A percentile compares a stretch with the other conserved stretches of the same genome.
These are phyloP conservation scores for Mesoligia furuncula DNA, from an alignment of 2,888 invertebrate genomes.

Conservation along the genomic window DNA sequence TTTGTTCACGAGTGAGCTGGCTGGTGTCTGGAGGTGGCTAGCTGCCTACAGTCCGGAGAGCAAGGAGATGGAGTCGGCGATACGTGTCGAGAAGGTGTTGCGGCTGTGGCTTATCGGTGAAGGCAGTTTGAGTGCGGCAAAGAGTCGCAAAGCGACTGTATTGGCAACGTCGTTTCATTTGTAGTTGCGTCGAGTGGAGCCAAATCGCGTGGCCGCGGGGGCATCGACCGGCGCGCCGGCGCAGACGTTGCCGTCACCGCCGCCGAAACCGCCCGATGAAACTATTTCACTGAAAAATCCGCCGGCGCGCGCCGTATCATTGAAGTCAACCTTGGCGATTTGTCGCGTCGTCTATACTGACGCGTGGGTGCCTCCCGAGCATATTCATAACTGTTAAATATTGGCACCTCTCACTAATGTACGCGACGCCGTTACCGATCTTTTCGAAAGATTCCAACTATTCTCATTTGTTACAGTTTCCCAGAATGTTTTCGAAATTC, in stretches of 20 bases:
- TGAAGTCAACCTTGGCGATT: slow-evolving; percentile 88
- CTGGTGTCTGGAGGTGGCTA: slow-evolving; percentile 13
- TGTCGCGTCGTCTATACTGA: slow-evolving; percentile 87
- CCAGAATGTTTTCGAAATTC: slow-evolving; percentile 62
- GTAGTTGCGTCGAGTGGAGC: slow-evolving; percentile 81
- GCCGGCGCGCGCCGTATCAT: slow-evolving; percentile 85
- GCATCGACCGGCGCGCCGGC: slow-evolving; percentile 88
- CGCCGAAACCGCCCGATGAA: slow-evolving; percentile 83
- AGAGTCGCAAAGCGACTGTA: slow-evolving; percentile 62
- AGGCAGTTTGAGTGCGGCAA: slow-evolving; percentile 55
- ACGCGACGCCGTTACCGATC: slow-evolving; percentile 61
- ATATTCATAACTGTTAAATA: slow-evolving; percentile 85
- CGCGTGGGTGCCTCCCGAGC: slow-evolving; percentile 85
- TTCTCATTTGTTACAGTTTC: slow-evolving; percentile 68
- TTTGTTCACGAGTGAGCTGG: slow-evolving; percentile 30
- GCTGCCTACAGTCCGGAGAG: neutral
- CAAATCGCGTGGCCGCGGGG: slow-evolving; percentile 87
- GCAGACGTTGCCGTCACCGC: slow-evolving; percentile 89
- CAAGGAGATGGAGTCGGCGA: slow-evolving; percentile 13
- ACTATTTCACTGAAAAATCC: slow-evolving; percentile 90
- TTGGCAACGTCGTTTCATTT: slow-evolving; percentile 80
- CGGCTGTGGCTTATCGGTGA: slow-evolving; percentile 51
- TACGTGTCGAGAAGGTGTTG: slow-evolving; percentile 18
- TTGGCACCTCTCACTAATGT: slow-evolving; percentile 82
- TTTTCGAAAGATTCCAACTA: slow-evolving; percentile 66